Base-by-base conservation (phyloP, 35 echinoderm and acorn worm genomes). In the Lytechinus variegatus region DNA sequence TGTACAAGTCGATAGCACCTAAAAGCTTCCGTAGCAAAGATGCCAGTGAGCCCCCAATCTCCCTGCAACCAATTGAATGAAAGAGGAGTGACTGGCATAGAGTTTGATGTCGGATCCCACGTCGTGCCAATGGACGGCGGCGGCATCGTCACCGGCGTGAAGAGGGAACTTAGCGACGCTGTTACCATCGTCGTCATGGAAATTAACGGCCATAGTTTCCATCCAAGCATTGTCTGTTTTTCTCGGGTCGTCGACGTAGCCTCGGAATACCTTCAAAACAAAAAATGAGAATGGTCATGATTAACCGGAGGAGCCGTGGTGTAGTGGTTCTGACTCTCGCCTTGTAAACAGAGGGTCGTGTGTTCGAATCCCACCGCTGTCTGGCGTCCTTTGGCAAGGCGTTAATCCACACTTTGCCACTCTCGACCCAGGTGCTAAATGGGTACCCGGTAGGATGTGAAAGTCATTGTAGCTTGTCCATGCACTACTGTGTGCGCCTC, bases 181-280 rank as follows among this genome's bases (percentile, higher is more conserved):
- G 4, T 92, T 97, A 9, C 98, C 98, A 27, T 94, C 56, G 55
- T 94, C 97, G 54, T 97, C 97, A 86, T 98, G 97, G 95, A 96
- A 98, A 95, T 98, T 98, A 57, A 98, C 97, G 27, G 97, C 97
- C 33, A 97, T 96, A 1, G 97, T 98, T 86, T 98, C 97, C 97
- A 98, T 98, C 97, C 97, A 98, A 5, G 94, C 54, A 54, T 98
- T 98, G 91, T 98, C 97, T 44, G 97, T 98, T 86, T 98, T 98
- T 12, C 97, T 53, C 10, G 97, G 97, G 55, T 98, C 97, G 87
- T 98, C 97, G 0, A 98, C 97, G 53, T 98, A 98, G 52, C 97
- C 97, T 19, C 97, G 92, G 92, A 97, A 98, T 6, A 98, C 97
- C 97, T 98, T 54, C 10, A 29, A 44, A 95, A 71, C 0, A 95